These are phyloP conservation scores for Cyaniris semiargus DNA, from an alignment of 2,888 invertebrate species.

Conservation along the genomic window DNA sequence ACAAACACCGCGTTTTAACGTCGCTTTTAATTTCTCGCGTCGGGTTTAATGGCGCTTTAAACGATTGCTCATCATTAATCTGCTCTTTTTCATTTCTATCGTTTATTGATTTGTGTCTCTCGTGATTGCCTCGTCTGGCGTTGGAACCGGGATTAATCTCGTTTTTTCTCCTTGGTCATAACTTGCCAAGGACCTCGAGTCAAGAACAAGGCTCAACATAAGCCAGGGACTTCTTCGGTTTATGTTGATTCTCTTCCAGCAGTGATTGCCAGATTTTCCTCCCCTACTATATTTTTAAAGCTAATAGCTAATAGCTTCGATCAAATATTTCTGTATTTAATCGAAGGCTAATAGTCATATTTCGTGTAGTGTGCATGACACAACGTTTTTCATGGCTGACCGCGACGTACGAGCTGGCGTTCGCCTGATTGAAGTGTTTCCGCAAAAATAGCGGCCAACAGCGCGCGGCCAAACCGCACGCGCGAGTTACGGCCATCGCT, in stretches of 20 bases:
- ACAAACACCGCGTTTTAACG: constrained; percentile 59
- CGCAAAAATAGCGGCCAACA: constrained; percentile 70
- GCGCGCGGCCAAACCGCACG: constrained; percentile 65
- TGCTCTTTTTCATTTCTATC: background rate
- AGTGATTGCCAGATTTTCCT: background rate
- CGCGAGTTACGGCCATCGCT: constrained; percentile 52
- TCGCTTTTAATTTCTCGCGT: constrained; percentile 32
- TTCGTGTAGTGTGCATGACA: background rate
- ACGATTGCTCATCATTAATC: constrained; percentile 26
- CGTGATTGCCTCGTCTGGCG: background rate
- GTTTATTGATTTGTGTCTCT: constrained; percentile 11
- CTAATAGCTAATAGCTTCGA: no score
- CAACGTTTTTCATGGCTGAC: constrained; percentile 19
- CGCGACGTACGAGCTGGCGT: constrained; percentile 7
- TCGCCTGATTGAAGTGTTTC: constrained; percentile 61
- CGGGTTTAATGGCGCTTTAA: constrained; percentile 47
- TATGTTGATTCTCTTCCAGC: background rate
- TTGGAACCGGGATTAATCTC: background rate
- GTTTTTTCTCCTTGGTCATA: no score
- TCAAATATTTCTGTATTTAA: no score
- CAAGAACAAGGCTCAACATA: no score
- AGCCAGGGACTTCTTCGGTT: no score
- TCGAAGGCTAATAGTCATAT: no score
- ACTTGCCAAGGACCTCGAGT: no score
- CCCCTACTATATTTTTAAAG: no score